Evolutionary conservation across 2,113 vertebrate species (phyloP), one percentile per base, ranked within the genome.

Genomic region (Saguinus imperator): DNA sequence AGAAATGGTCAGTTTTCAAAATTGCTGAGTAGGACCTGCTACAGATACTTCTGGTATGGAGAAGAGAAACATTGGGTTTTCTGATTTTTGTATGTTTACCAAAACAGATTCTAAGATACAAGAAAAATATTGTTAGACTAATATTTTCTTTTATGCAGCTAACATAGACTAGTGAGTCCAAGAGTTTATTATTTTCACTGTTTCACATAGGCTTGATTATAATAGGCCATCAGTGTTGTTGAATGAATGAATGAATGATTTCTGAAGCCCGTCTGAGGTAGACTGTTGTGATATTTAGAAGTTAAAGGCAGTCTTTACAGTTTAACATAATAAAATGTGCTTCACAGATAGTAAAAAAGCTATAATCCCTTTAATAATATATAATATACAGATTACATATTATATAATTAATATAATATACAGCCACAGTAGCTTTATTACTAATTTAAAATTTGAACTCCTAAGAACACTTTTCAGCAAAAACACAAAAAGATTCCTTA

Each of bases 1-100:
- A 90, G 93, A 96, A 90, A 85, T 96, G 57, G 27, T 73, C 9
- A 70, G 16, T 29, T 94, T 94, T 96, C 94, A 70, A 79, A 92
- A 80, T 48, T 92, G 25, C 27, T 84, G 32, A 89, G 21, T 89
- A 92, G 90, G 70, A 48, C 11, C n/a, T 79, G 3, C 58, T 57
- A 3, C 75, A 77, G n/a, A 88, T 96, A 94, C 55, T 94, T 88
- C 35, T 94, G 79, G 45, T 64, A 68, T 95, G 11, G 82, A 83
- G 43, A 96, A 97, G 13, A 75, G 20, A 83, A 96, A 77, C 14
- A 55, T 23, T 82, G 80, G 55, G 7, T 90, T 94, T 91, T 96
- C 79, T 92, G 35, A 93, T 68, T 95, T 95, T 57, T 58, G 3
- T 87, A 17, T 96, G 87, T 92, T 95, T 97, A 61, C 50, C 70